phyloP scores from a whole-genome alignment of 2,797 vertebrate genomes.

The Tapirus indicus region DNA sequence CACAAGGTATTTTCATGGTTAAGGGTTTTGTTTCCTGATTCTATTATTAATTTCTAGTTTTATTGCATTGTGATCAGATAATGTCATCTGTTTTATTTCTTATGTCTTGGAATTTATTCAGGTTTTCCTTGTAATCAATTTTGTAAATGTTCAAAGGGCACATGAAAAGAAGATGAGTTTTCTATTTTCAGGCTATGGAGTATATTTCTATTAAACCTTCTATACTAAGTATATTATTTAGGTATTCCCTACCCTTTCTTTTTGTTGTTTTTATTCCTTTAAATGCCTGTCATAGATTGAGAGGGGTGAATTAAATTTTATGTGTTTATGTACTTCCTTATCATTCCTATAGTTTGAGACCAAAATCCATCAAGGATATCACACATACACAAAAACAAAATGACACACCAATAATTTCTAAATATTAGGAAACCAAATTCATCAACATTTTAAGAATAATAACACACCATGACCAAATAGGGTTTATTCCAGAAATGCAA shows the following conservation, averaged over 20 bases:
- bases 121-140: slow-evolving; percentile 39
- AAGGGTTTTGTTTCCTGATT: not conserved
- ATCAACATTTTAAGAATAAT: slow-evolving; percentile 52
- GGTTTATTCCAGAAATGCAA: slow-evolving; percentile 60
- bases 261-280: slow-evolving; percentile 52
- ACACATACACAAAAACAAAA: slow-evolving; percentile 50
- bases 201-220: slow-evolving; percentile 51
- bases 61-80: not conserved
- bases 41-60: slow-evolving; percentile 20
- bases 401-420: slow-evolving; percentile 30
- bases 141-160: slow-evolving; percentile 42
- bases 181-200: slow-evolving; percentile 21
- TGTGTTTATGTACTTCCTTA: slow-evolving; percentile 16
- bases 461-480: not conserved
- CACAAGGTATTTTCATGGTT: not conserved
- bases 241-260: not conserved
- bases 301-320: slow-evolving; percentile 34
- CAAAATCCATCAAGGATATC: slow-evolving; percentile 35
- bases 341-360: slow-evolving; percentile 36
- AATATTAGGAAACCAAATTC: slow-evolving; percentile 49
- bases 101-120: slow-evolving; percentile 40
- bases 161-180: not conserved
- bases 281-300: slow-evolving; percentile 30
- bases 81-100: slow-evolving; percentile 23
- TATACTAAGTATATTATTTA: slow-evolving; percentile 19